A percentile compares a stretch with the other conserved stretches of the same genome.
Conservation (phyloP, 2,888 invertebrate genomes). For the Drosophila conformis region DNA sequence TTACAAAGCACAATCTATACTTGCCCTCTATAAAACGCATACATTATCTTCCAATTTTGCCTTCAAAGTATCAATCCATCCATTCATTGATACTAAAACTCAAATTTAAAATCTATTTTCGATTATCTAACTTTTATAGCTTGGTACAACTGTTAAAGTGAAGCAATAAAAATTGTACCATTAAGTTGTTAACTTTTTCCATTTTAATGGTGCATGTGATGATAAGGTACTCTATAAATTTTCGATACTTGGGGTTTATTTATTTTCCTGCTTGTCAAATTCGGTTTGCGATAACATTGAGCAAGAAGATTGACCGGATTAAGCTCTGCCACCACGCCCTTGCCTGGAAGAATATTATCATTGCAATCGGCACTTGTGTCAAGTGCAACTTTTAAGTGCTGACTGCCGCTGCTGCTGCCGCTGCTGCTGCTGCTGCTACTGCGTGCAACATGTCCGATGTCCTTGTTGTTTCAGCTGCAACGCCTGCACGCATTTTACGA, state of each 20-base stretch:
- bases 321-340: not conserved
- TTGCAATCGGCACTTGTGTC: slow-evolving; percentile 40
- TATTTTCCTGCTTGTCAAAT: slow-evolving; percentile 48
- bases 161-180: not conserved
- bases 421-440: slow-evolving; percentile 8
- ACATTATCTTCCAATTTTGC: not conserved
- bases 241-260: slow-evolving; percentile 24
- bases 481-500: slow-evolving; percentile 55
- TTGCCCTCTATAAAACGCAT: not conserved
- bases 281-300: slow-evolving; percentile 48
- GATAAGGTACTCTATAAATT: slow-evolving; percentile 13
- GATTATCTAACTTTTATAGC: not conserved
- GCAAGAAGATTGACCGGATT: slow-evolving; percentile 40
- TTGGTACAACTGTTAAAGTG: not conserved
- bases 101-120: not conserved
- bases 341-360: slow-evolving; percentile 23
- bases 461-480: slow-evolving; percentile 36
- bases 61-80: not conserved
- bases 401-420: slow-evolving; percentile 14
- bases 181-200: slow-evolving; percentile 8
- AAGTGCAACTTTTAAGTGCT: slow-evolving; percentile 59
- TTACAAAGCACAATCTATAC: not conserved
- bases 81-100: not conserved
- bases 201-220: slow-evolving; percentile 11
- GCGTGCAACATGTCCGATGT: slow-evolving; percentile 22